Conservation (phyloP, 23 tunicate genomes). For the Corella eumyota region DNA sequence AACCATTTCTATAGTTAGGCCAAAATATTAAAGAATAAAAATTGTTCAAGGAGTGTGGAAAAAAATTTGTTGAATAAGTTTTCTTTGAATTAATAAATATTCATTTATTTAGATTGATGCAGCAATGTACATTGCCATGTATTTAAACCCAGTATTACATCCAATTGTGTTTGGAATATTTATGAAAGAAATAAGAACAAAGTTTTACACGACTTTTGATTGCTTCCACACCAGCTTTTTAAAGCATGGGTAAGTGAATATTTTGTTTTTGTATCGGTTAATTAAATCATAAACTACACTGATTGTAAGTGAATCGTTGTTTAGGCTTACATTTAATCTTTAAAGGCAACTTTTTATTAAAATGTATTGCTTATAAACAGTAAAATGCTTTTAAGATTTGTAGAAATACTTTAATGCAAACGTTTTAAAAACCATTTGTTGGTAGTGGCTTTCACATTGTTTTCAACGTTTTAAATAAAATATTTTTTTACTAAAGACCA, state of each 20-base stretch:
- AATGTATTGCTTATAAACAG: no score
- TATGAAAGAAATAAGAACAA: constrained; percentile 42
- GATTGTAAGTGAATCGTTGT: no score
- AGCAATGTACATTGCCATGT: constrained; percentile 57
- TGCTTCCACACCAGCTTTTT: constrained; percentile 7
- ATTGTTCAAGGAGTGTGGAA: no score
- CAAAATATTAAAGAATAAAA: no score
- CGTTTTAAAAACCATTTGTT: not conserved
- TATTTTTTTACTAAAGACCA: not conserved
- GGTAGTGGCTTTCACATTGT: not conserved
- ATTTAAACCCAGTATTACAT: constrained; percentile 61
- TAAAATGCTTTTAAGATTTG: no score
- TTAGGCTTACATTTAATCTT: no score
- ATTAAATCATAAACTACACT: not conserved
- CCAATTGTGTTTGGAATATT: constrained; percentile 59
- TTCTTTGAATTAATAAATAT: no score
- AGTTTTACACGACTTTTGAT: constrained; percentile 6
- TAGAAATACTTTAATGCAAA: not conserved
- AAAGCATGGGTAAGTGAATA: constrained; percentile 17
- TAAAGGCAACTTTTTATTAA: no score
- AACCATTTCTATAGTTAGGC: no score
- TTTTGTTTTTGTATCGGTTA: not conserved
- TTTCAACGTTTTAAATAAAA: not conserved
- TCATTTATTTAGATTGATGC: constrained; percentile 24
- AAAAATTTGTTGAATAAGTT: no score